phyloP scores from a whole-genome alignment of 2,113 vertebrate species.

The Neomonachus schauinslandi region DNA sequence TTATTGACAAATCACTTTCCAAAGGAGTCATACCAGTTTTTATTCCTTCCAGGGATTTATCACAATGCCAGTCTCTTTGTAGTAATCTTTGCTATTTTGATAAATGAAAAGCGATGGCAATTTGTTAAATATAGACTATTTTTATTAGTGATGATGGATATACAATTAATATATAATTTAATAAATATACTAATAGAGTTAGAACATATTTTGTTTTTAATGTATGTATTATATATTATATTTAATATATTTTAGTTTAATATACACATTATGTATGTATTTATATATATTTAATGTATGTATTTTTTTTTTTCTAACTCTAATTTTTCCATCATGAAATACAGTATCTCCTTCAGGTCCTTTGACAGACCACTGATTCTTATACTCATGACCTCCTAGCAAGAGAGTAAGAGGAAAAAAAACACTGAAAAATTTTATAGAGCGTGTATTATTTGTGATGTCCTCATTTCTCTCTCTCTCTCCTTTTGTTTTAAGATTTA shows the following conservation, averaged over 20 bases:
- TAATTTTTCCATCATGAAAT: background rate
- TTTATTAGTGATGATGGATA: background rate
- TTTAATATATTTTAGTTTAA: background rate
- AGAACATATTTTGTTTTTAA: background rate
- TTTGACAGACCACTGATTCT: background rate
- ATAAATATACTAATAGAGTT: background rate
- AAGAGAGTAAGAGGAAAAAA: background rate
- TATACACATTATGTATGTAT: background rate
- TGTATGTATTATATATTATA: background rate
- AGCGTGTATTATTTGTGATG: background rate
- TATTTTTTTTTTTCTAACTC: slow-evolving; percentile 8
- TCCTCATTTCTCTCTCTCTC: background rate
- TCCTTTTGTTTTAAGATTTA: too few relatives aligned
- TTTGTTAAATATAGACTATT: slow-evolving; percentile 8
- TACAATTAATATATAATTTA: background rate
- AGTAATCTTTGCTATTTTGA: slow-evolving; percentile 2
- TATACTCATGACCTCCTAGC: background rate
- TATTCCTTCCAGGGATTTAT: background rate
- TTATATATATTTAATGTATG: background rate
- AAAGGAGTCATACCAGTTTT: background rate
- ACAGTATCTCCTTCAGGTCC: background rate
- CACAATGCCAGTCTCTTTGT: background rate
- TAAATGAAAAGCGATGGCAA: background rate
- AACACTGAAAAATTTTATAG: background rate
- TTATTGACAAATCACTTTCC: slow-evolving; percentile 37